A percentile compares a stretch with the other conserved stretches of the same genome.
Conservation (phyloP, 2,888 invertebrate species). For the Apeira syringaria region DNA sequence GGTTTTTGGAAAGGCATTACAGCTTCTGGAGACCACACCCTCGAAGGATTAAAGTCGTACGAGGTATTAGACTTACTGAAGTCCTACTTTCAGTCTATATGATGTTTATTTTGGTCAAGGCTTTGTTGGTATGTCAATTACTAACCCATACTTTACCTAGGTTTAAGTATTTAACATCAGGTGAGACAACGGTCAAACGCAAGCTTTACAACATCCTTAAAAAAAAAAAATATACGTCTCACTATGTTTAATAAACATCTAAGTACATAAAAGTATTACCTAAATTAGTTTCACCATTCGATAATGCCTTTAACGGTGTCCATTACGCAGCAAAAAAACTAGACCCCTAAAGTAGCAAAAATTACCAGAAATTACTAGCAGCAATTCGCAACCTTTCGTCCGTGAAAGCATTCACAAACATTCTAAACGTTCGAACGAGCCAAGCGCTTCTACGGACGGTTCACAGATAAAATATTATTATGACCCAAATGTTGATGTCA, state of each 20-base stretch:
- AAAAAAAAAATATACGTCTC: too few relatives aligned
- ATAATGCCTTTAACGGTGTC: slow-evolving; percentile 3
- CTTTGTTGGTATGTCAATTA: not conserved
- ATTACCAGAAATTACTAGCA: slow-evolving; percentile 12
- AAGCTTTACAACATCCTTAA: too few relatives aligned
- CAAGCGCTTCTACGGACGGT: slow-evolving; percentile 16
- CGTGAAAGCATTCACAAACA: slow-evolving; percentile 25
- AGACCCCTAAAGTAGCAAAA: slow-evolving; percentile 9
- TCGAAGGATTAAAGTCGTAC: slow-evolving; percentile 13
- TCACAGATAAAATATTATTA: slow-evolving; percentile 58
- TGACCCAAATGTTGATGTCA: slow-evolving; percentile 58
- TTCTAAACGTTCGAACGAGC: slow-evolving; percentile 38
- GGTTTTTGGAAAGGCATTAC: slow-evolving; percentile 28
- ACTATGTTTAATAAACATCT: too few relatives aligned
- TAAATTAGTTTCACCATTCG: not conserved
- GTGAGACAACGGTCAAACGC: too few relatives aligned
- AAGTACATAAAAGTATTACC: not conserved
- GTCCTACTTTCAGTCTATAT: not conserved
- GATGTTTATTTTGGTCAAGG: slow-evolving; percentile 1
- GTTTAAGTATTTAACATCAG: too few relatives aligned
- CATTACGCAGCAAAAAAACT: slow-evolving; percentile 15
- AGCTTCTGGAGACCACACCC: slow-evolving; percentile 10
- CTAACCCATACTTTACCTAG: too few relatives aligned
- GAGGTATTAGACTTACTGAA: not conserved
- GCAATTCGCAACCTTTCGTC: slow-evolving; percentile 13